A percentile compares a stretch with the other conserved stretches of the same genome.
These are phyloP conservation scores for Petrolisthes cinctipes DNA, from an alignment of 2,888 invertebrate species.

Conservation along the genomic window DNA sequence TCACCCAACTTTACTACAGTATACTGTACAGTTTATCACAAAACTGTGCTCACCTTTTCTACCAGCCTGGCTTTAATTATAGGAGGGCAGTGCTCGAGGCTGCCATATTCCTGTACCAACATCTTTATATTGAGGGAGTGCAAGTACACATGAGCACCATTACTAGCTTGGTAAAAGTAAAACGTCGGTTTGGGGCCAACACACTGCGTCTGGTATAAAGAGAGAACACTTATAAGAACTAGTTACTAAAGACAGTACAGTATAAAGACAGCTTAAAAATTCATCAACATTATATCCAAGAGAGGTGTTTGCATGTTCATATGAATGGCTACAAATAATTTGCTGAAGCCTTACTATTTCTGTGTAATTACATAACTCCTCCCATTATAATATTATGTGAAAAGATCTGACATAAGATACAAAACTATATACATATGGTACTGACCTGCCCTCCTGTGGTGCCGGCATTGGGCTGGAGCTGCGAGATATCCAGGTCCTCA, in stretches of 20 bases:
- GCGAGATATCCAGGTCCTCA: conserved; percentile 59
- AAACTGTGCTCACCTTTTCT: conserved; percentile 45
- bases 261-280: no score
- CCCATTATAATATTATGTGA: not conserved
- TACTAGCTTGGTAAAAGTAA: conserved; percentile 65
- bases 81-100: conserved; percentile 78
- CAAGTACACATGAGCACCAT: conserved; percentile 90
- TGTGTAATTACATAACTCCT: not conserved
- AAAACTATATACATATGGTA: not conserved
- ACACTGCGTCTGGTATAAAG: conserved; percentile 39
- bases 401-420: not conserved
- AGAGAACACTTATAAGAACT: not conserved
- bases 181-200: conserved; percentile 54
- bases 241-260: no score
- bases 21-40: no score
- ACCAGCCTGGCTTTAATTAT: conserved; percentile 55
- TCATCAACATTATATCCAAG: no score
- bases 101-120: conserved; percentile 87
- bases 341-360: no score
- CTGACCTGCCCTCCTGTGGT: conserved; percentile 36
- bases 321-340: no score
- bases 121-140: conserved; percentile 91
- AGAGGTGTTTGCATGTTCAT: no score
- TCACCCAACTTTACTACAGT: no score
- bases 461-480: conserved; percentile 44